Conservation (phyloP, 1,140 invertebrate species). For the Meteorus sp. region DNA sequence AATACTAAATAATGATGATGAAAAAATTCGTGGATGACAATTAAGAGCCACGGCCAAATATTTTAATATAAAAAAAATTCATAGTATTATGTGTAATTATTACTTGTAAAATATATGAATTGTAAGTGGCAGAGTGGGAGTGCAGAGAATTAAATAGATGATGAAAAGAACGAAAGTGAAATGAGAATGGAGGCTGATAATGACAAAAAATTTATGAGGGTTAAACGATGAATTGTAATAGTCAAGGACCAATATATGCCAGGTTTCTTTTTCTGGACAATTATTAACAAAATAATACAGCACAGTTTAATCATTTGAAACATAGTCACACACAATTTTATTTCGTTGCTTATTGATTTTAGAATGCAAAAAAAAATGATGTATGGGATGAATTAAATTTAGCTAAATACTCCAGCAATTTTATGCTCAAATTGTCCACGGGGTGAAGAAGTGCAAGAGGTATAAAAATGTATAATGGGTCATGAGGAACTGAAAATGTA, state of each 20-base stretch:
- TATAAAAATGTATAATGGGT: too few relatives aligned
- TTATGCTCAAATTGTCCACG: constrained; percentile 44
- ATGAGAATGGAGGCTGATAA: constrained; percentile 17
- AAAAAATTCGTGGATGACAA: constrained; percentile 19
- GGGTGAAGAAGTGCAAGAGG: too few relatives aligned
- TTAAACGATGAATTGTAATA: too few relatives aligned
- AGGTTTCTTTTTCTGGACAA: not conserved
- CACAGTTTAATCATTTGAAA: too few relatives aligned
- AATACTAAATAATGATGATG: not conserved
- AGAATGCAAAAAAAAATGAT: constrained; percentile 2
- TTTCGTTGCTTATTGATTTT: constrained; percentile 33
- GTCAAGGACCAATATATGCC: constrained; percentile 40
- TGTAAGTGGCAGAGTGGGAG: constrained; percentile 29
- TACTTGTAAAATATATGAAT: constrained; percentile 57
- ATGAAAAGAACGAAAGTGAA: constrained; percentile 21
- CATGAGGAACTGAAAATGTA: too few relatives aligned
- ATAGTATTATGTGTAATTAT: constrained; percentile 61
- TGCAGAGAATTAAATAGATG: constrained; percentile 24
- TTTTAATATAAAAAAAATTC: constrained; percentile 55
- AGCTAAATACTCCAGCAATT: constrained; percentile 33
- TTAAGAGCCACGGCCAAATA: constrained; percentile 44
- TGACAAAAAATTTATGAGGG: constrained; percentile 7
- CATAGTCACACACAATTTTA: too few relatives aligned
- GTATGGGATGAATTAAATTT: constrained; percentile 41
- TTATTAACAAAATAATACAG: too few relatives aligned